A percentile compares a stretch with the other conserved stretches of the same genome.
phyloP scores from a whole-genome alignment of 2,797 vertebrate genomes.

The Enteromius fasciolatus region DNA sequence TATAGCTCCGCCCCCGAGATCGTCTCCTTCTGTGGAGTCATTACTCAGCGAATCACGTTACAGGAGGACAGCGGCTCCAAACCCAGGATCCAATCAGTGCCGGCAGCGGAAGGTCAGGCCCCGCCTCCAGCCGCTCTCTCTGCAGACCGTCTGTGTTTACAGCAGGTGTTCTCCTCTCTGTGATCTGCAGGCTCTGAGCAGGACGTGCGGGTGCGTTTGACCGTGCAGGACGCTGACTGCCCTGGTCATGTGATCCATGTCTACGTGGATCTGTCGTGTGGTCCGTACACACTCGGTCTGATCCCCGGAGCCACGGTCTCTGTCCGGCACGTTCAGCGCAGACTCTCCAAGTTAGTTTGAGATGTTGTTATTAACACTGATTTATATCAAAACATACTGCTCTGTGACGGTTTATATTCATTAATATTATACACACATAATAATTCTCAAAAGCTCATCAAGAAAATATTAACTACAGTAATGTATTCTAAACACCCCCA shows the following conservation, averaged over 20 bases:
- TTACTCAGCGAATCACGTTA: constrained; percentile 57
- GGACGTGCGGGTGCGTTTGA: constrained; percentile 56
- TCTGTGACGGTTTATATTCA: background rate
- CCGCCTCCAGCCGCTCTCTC: background rate
- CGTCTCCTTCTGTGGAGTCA: constrained; percentile 57
- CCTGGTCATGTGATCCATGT: constrained; percentile 50
- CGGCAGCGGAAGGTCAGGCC: constrained; percentile 40
- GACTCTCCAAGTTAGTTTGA: constrained; percentile 40
- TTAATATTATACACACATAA: too few species aligned
- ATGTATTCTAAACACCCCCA: too few species aligned
- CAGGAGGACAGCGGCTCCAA: constrained; percentile 47
- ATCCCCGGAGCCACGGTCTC: constrained; percentile 53
- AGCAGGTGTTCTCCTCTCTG: background rate
- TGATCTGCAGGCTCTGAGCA: constrained; percentile 29
- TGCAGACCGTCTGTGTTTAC: background rate
- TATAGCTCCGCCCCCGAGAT: constrained; percentile 45
- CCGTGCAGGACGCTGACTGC: constrained; percentile 44
- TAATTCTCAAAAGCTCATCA: too few species aligned
- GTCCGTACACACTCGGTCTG: constrained; percentile 59
- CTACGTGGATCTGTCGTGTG: constrained; percentile 58
- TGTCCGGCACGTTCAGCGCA: constrained; percentile 56
- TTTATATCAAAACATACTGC: too few species aligned
- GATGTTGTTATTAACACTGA: background rate
- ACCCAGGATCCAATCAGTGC: constrained; percentile 43
- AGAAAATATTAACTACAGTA: too few species aligned